Conservation (phyloP, 1,140 invertebrate species). For the Cryptotermes secundus region DNA sequence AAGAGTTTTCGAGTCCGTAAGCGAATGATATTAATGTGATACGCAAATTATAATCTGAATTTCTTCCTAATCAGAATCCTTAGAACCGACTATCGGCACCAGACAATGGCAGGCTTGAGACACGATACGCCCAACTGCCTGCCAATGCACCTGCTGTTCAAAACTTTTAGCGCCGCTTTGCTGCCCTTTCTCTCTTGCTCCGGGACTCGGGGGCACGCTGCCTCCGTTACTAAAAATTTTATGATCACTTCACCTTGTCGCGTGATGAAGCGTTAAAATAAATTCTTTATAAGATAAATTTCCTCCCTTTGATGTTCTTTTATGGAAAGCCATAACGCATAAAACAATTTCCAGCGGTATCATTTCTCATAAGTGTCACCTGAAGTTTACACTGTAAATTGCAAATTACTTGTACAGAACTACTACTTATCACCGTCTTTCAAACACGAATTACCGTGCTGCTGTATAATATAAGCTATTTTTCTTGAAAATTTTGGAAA, state of each 20-base stretch:
- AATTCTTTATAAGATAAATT: constrained; percentile 1
- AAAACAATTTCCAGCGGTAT: neutral
- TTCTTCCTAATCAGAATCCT: too few species aligned
- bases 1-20: too few species aligned
- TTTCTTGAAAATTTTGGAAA: too few species aligned
- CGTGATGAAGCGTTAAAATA: neutral
- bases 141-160: neutral
- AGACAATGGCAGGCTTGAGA: too few species aligned
- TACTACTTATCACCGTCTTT: neutral
- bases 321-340: neutral
- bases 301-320: neutral
- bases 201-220: neutral
- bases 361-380: too few species aligned
- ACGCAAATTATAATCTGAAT: too few species aligned
- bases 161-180: neutral
- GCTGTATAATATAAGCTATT: too few species aligned
- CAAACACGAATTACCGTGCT: neutral
- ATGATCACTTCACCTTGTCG: neutral
- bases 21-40: too few species aligned
- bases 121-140: too few species aligned
- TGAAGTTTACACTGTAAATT: too few species aligned
- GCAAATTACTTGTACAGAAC: neutral
- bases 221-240: neutral
- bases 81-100: too few species aligned
- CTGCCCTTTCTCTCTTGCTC: too few species aligned